Evolutionary conservation across 2,888 invertebrate genomes (phyloP).

Genomic region (Platycnemis pennipes): DNA sequence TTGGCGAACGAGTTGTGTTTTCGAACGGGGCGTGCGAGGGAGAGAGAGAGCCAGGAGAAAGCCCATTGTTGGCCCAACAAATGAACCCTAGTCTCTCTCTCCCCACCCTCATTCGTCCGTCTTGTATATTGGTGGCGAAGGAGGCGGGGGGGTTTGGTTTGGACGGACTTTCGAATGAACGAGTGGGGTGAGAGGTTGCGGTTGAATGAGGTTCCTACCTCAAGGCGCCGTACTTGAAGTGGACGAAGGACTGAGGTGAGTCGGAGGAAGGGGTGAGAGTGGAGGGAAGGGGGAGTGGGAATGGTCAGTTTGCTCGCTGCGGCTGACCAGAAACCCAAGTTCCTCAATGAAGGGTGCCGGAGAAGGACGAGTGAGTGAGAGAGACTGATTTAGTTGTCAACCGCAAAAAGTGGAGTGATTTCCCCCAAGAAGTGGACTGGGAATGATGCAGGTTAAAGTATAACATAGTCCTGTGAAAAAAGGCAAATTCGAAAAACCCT

Average conservation of each 20-base stretch:
- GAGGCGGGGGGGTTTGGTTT: not conserved
- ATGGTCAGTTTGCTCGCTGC: not conserved
- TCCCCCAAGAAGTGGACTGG: no score
- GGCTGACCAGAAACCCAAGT: not conserved
- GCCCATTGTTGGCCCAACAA: slow-evolving; percentile 36
- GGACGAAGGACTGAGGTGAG: not conserved
- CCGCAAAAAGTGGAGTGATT: not conserved
- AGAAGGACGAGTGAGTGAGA: not conserved
- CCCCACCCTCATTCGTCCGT: not conserved
- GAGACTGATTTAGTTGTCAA: not conserved
- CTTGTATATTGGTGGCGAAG: not conserved
- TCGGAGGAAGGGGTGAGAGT: not conserved
- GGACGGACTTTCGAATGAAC: not conserved
- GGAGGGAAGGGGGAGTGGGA: not conserved
- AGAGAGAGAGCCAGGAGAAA: not conserved
- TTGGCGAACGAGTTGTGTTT: not conserved
- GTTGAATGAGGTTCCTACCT: slow-evolving; percentile 12
- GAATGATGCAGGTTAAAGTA: no score
- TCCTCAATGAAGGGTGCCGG: not conserved
- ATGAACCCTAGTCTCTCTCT: not conserved
- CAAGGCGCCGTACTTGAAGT: slow-evolving; percentile 4
- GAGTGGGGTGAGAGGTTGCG: not conserved
- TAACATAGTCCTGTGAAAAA: no score
- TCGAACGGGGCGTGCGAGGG: not conserved
- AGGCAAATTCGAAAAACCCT: no score